These are phyloP conservation scores for Cataglyphis cursor DNA, from an alignment of 2,888 invertebrate species.

Conservation along the genomic window DNA sequence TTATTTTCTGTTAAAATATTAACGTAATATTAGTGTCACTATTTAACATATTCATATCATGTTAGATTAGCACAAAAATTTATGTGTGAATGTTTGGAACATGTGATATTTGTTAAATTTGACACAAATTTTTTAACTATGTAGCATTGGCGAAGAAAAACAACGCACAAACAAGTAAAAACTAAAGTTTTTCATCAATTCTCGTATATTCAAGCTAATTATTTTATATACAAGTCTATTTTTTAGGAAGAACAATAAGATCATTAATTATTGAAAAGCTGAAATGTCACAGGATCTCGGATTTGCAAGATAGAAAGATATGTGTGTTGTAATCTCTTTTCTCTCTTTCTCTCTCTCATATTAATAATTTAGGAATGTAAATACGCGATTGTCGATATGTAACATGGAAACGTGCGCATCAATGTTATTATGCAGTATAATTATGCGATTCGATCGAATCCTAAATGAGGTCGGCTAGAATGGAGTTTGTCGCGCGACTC, in stretches of 20 bases:
- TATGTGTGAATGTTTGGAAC: too few species aligned
- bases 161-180: not conserved
- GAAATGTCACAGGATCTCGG: not conserved
- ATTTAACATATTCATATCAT: too few species aligned
- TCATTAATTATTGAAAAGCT: not conserved
- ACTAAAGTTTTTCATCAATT: not conserved
- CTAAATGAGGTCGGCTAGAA: conserved; percentile 60
- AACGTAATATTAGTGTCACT: too few species aligned
- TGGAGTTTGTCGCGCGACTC: conserved; percentile 35
- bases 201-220: not conserved
- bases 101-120: too few species aligned
- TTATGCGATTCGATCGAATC: conserved; percentile 49
- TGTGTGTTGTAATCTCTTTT: not conserved
- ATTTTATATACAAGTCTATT: not conserved
- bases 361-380: not conserved
- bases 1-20: too few species aligned
- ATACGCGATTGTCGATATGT: conserved; percentile 2
- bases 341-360: too few species aligned
- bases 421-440: conserved; percentile 34
- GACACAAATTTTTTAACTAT: too few species aligned
- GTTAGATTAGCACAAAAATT: too few species aligned
- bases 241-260: not conserved
- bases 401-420: conserved; percentile 15
- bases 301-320: not conserved
- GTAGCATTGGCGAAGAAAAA: not conserved